Percentiles rank a stretch among this genome's conserved stretches.
phyloP scores from a whole-genome alignment of 1,140 invertebrate genomes.

The Conopomorpha cramerella region DNA sequence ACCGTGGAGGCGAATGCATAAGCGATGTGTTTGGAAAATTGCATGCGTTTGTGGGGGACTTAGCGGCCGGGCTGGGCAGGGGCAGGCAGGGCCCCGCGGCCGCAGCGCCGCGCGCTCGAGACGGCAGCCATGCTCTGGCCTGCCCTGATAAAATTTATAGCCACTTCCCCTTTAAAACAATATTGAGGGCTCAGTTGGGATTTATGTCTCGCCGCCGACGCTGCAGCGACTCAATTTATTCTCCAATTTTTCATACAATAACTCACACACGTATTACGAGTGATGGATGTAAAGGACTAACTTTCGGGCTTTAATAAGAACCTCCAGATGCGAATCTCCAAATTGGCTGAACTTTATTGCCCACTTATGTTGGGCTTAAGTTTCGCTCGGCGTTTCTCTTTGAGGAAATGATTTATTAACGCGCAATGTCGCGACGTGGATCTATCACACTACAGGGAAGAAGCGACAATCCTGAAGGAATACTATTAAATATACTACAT shows the following conservation, averaged over 20 bases:
- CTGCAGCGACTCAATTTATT: constrained; percentile 61
- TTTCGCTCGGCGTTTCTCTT: constrained; percentile 50
- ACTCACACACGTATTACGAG: constrained; percentile 60
- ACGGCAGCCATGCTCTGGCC: constrained; percentile 25
- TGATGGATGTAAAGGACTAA: constrained; percentile 61
- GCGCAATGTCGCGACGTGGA: constrained; percentile 43
- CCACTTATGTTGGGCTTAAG: constrained; percentile 60
- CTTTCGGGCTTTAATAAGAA: constrained; percentile 60
- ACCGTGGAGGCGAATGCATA: constrained; percentile 30
- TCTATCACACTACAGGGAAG: too few species aligned
- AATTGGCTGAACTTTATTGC: constrained; percentile 61
- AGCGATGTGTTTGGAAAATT: constrained; percentile 44
- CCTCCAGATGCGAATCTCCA: constrained; percentile 60
- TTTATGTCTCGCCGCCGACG: constrained; percentile 59
- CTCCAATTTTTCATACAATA: constrained; percentile 62
- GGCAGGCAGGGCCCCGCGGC: too few species aligned
- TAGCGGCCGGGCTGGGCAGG: too few species aligned
- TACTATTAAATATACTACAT: too few species aligned
- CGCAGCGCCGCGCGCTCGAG: constrained; percentile 7
- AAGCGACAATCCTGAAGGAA: too few species aligned
- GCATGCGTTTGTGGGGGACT: constrained; percentile 22
- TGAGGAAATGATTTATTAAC: constrained; percentile 54
- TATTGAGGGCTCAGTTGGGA: constrained; percentile 61
- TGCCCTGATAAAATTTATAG: constrained; percentile 62
- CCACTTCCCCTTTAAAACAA: constrained; percentile 61